Base-by-base conservation (phyloP, 2,888 invertebrate species). In the Luperina testacea region DNA sequence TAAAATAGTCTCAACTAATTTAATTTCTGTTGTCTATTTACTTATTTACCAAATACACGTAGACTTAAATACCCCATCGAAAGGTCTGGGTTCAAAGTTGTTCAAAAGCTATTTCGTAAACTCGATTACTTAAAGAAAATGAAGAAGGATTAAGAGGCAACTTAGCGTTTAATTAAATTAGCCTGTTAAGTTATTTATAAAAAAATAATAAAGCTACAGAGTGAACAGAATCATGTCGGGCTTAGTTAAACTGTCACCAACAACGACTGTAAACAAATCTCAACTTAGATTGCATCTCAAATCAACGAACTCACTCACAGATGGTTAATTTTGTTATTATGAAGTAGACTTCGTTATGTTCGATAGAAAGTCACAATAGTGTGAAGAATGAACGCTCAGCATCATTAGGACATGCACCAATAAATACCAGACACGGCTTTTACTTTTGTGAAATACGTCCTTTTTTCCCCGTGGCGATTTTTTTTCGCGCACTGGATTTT, bases 241-340 rank as follows among this genome's bases (percentile, higher is more conserved):
- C 77, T 82, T 87, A 81, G 82, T 88, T 82, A 75, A 87, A 87
- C 89, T 87, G 87, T 88, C 87, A 87, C 79, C 74, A 88, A 81
- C 89, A 87, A 82, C 42, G 64, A 80, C 68, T 76, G 80, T 87
- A 81, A 88, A 88, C 88, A 86, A 88, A 81, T 88, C 79, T 78
- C 32, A 88, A 87, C 87, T 88, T 88, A 84, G 88, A 87, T 87
- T 87, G 87, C 76, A 87, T 78, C 80, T 84, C 72, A 82, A 87
- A 85, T 81, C 85, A 83, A 77, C 61, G 75, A 78, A 77, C 61
- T 75, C 69, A 63, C 81, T 80, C 67, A 82, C 75, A 85, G 78
- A 81, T 82, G 76, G 77, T 82, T 84, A 82, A 82, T 83, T 76
- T 85, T 77, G 69, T 80, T 87, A 77, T 82, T 78, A 82, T 68